Percentiles rank a stretch among this genome's conserved stretches.
Evolutionary conservation across 1,140 invertebrate species (phyloP).

Genomic region (Drosophila pandora): DNA sequence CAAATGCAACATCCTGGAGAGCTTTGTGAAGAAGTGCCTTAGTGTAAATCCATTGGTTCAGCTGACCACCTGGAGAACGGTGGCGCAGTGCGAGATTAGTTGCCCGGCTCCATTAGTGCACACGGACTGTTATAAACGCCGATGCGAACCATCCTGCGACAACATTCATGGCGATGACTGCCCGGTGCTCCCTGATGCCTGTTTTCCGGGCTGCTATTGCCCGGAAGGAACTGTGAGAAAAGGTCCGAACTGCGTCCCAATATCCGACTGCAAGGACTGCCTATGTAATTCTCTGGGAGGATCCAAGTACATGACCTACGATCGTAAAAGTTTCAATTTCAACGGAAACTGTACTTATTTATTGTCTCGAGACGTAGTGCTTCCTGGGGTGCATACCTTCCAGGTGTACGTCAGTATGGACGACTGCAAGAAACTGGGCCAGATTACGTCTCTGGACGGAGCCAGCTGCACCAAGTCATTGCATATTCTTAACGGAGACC

Average conservation of each 20-base stretch:
- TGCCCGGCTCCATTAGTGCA: slow-evolving; percentile 90
- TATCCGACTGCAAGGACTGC: slow-evolving; percentile 91
- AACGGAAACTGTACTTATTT: slow-evolving; percentile 92
- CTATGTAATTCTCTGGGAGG: slow-evolving; percentile 89
- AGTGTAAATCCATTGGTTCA: slow-evolving; percentile 86
- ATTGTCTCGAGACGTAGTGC: slow-evolving; percentile 87
- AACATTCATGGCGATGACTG: slow-evolving; percentile 87
- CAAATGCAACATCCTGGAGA: slow-evolving; percentile 88
- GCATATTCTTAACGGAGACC: slow-evolving; percentile 87
- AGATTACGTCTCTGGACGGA: slow-evolving; percentile 30
- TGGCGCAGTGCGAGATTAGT: slow-evolving; percentile 85
- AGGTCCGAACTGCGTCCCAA: slow-evolving; percentile 88
- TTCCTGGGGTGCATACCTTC: slow-evolving; percentile 86
- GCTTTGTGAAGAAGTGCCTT: slow-evolving; percentile 89
- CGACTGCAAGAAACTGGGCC: slow-evolving; percentile 71
- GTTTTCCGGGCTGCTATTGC: slow-evolving; percentile 93
- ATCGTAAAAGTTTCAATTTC: slow-evolving; percentile 88
- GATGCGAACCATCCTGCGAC: slow-evolving; percentile 90
- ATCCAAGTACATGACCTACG: slow-evolving; percentile 90
- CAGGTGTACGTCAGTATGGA: slow-evolving; percentile 84
- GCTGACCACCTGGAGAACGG: slow-evolving; percentile 88
- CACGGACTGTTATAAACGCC: slow-evolving; percentile 90
- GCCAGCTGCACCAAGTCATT: slow-evolving; percentile 70
- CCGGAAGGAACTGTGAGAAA: slow-evolving; percentile 90
- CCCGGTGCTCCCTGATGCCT: slow-evolving; percentile 86